Conservation (phyloP, 2,888 invertebrate genomes). For the Hemaris fuciformis region DNA sequence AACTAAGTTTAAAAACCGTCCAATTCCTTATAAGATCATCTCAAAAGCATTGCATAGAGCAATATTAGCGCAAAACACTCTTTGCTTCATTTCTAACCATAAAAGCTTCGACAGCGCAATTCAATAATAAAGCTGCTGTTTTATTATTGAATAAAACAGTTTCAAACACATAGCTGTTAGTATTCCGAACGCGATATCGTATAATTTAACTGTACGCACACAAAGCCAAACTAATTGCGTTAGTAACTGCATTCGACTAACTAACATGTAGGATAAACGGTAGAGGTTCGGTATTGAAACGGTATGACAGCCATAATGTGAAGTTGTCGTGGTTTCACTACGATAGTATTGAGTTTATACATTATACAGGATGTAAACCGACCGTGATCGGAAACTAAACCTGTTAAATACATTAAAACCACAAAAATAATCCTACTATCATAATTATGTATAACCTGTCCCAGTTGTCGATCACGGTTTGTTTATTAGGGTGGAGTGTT, state of each 20-base stretch:
- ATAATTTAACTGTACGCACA: slow-evolving; percentile 6
- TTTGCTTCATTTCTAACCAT: not conserved
- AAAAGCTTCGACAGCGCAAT: not conserved
- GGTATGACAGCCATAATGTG: not conserved
- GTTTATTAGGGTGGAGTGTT: too few relatives aligned
- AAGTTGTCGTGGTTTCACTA: not conserved
- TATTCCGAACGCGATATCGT: slow-evolving; percentile 7
- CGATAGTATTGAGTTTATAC: too few relatives aligned
- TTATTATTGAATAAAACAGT: not conserved
- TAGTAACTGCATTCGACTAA: slow-evolving; percentile 11
- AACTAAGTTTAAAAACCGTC: too few relatives aligned
- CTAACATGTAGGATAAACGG: slow-evolving; percentile 9
- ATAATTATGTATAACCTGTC: too few relatives aligned
- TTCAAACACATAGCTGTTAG: slow-evolving; percentile 2
- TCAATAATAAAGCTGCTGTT: not conserved
- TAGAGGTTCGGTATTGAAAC: slow-evolving; percentile 7
- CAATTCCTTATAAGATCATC: too few relatives aligned
- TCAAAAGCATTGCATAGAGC: not conserved
- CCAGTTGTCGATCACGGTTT: too few relatives aligned
- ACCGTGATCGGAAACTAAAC: too few relatives aligned
- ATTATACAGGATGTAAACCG: too few relatives aligned
- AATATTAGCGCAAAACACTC: not conserved
- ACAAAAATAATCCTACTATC: too few relatives aligned
- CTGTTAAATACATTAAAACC: too few relatives aligned
- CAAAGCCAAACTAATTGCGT: slow-evolving; percentile 8